Evolutionary conservation across 2,113 vertebrate species (phyloP).

Genomic region (Monopterus albus): DNA sequence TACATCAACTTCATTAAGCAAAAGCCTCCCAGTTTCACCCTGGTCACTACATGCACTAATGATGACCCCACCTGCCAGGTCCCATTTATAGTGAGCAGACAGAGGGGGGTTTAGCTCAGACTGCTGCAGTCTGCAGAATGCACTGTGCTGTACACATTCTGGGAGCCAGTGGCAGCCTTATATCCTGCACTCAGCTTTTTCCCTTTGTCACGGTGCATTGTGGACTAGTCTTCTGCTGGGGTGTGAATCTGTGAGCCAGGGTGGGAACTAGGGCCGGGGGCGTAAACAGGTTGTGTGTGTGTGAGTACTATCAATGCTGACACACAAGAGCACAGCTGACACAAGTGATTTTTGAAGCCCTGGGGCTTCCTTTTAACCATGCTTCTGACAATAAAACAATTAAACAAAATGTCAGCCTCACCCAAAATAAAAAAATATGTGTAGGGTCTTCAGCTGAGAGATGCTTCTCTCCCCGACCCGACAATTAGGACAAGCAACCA

Average conservation of each 20-base stretch:
- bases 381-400: too few relatives aligned
- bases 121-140: slow-evolving; percentile 82
- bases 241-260: slow-evolving; percentile 53
- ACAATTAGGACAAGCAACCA: too few relatives aligned
- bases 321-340: slow-evolving; percentile 8
- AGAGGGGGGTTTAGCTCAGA: slow-evolving; percentile 79
- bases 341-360: slow-evolving; percentile 23
- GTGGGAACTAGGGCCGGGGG: slow-evolving; percentile 39
- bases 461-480: too few relatives aligned
- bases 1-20: slow-evolving; percentile 46
- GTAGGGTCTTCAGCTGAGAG: too few relatives aligned
- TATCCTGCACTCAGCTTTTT: slow-evolving; percentile 82
- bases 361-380: slow-evolving; percentile 2
- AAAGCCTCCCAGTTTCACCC: slow-evolving; percentile 37
- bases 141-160: slow-evolving; percentile 71
- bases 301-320: slow-evolving; percentile 25
- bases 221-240: slow-evolving; percentile 67
- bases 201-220: slow-evolving; percentile 80
- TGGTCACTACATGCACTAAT: slow-evolving; percentile 34
- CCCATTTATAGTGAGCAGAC: slow-evolving; percentile 75
- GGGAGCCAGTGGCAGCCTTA: slow-evolving; percentile 70
- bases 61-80: slow-evolving; percentile 60
- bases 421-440: too few relatives aligned
- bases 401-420: too few relatives aligned
- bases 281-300: slow-evolving; percentile 68